phyloP scores from a whole-genome alignment of 1,140 invertebrate genomes.

The Drosophila azteca region DNA sequence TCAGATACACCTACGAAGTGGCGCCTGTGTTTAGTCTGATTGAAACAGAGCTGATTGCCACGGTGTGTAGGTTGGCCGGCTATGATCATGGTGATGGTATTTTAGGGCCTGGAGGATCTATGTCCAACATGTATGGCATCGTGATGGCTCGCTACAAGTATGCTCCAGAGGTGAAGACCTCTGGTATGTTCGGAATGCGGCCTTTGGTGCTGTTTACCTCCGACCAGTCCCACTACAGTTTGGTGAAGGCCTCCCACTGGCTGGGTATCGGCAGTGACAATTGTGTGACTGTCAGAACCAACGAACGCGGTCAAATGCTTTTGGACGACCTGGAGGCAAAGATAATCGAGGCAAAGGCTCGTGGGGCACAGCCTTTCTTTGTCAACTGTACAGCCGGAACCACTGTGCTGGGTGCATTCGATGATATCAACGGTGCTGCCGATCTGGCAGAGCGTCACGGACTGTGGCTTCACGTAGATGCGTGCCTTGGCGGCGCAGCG shows the following conservation, averaged over 20 bases:
- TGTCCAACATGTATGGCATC: constrained; percentile 94
- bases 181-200: constrained; percentile 86
- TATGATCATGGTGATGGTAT: constrained; percentile 88
- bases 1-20: constrained; percentile 91
- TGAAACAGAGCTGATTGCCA: constrained; percentile 87
- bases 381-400: constrained; percentile 91
- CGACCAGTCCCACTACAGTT: constrained; percentile 95
- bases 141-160: constrained; percentile 90
- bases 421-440: constrained; percentile 90
- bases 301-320: constrained; percentile 88
- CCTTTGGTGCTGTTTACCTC: constrained; percentile 89
- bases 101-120: constrained; percentile 92
- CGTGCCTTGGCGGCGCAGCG: constrained; percentile 91
- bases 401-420: constrained; percentile 93
- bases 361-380: constrained; percentile 86
- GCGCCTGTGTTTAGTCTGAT: constrained; percentile 90
- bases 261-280: constrained; percentile 92
- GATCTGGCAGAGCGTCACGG: constrained; percentile 86
- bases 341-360: constrained; percentile 84
- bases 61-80: constrained; percentile 88
- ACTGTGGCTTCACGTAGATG: constrained; percentile 95
- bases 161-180: constrained; percentile 90
- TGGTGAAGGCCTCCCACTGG: constrained; percentile 91
- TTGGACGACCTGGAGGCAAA: constrained; percentile 85
- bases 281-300: constrained; percentile 88